Evolutionary conservation across 2,113 vertebrate species (phyloP).

Genomic region (Tragelaphus buxtoni): DNA sequence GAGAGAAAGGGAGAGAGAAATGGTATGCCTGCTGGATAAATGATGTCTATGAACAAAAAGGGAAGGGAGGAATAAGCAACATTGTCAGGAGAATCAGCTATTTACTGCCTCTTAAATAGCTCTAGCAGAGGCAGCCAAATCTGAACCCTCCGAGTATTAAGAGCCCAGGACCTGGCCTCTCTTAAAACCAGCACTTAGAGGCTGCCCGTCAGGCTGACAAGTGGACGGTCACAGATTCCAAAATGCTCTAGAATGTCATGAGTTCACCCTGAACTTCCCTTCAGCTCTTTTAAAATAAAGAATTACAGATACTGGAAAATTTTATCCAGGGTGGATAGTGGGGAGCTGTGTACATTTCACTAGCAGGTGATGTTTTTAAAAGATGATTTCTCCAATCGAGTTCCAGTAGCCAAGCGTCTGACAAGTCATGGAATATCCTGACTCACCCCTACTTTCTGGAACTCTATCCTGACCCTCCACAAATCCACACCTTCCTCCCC

Average conservation of each 20-base stretch:
- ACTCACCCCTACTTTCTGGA: not conserved
- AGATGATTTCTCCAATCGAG: not conserved
- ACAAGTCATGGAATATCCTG: not conserved
- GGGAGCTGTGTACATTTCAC: not conserved
- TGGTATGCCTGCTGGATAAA: not conserved
- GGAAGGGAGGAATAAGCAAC: not conserved
- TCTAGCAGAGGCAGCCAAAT: not conserved
- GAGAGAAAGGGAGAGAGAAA: not conserved
- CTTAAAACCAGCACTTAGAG: not conserved
- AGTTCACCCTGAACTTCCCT: not conserved
- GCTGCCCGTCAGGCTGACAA: not conserved
- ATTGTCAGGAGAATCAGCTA: not conserved
- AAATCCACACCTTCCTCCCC: not conserved
- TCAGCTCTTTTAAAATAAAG: not conserved
- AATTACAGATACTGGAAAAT: not conserved
- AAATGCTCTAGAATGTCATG: not conserved
- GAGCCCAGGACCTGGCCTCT: not conserved
- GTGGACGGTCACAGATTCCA: not conserved
- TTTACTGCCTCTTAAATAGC: not conserved
- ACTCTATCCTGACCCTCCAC: not conserved
- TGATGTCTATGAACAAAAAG: fast-evolving
- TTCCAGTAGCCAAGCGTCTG: not conserved
- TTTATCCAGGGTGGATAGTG: not conserved
- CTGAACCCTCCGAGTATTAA: fast-evolving
- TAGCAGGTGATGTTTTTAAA: not conserved